Percentiles rank a stretch among this genome's conserved stretches.
Conservation (phyloP, 2,797 vertebrate genomes). For the Gymnothorax javanicus region DNA sequence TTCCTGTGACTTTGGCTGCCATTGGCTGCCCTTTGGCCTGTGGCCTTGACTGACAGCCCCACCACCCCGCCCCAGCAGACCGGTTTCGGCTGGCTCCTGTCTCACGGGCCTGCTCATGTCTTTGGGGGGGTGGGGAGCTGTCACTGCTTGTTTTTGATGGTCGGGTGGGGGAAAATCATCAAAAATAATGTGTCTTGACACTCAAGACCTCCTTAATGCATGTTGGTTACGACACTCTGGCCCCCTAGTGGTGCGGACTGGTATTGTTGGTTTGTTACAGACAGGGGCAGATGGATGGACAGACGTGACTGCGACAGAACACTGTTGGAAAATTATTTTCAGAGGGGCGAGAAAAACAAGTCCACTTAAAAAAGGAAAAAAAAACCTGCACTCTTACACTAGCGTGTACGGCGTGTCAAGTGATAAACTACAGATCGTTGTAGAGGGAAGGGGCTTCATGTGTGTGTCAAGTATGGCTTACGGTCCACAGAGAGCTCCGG, state of each 20-base stretch:
- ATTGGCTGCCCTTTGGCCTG: too few relatives aligned
- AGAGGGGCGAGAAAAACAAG: too few relatives aligned
- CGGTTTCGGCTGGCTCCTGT: neutral
- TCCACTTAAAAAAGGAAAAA: too few relatives aligned
- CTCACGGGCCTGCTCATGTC: neutral
- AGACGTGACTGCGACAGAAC: too few relatives aligned
- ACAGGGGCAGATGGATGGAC: too few relatives aligned
- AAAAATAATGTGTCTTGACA: neutral
- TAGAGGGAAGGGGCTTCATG: conserved; percentile 26
- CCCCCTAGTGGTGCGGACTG: too few relatives aligned
- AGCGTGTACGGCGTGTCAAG: conserved; percentile 31
- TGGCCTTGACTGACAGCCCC: neutral
- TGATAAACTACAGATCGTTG: conserved; percentile 45
- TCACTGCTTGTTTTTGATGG: neutral
- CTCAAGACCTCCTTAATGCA: neutral
- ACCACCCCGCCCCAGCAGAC: neutral
- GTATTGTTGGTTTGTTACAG: too few relatives aligned
- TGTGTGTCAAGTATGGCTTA: neutral
- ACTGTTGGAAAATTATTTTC: too few relatives aligned
- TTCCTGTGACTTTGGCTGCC: neutral
- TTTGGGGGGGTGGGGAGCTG: neutral
- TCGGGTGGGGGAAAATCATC: neutral
- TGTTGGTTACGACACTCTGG: too few relatives aligned
- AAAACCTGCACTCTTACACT: too few relatives aligned
- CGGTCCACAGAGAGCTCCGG: neutral